phyloP scores from a whole-genome alignment of 2,888 invertebrate species.

The Ormyrus thymus region DNA sequence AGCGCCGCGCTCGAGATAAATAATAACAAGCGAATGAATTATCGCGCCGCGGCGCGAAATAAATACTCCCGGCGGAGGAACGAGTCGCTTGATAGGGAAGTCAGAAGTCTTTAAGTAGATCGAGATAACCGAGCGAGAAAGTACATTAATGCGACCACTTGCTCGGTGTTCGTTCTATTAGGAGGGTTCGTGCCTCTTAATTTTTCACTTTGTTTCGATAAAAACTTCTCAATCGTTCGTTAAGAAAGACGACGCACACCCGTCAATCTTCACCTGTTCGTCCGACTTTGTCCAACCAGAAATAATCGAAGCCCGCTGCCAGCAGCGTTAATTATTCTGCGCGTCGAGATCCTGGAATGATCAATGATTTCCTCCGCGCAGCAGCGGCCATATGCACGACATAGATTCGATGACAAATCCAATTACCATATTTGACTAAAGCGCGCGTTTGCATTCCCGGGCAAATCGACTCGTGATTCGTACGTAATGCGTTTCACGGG shows the following conservation, averaged over 20 bases:
- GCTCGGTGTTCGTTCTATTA: constrained; percentile 14
- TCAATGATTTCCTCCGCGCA: constrained; percentile 29
- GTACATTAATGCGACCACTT: constrained; percentile 35
- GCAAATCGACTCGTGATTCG: constrained; percentile 22
- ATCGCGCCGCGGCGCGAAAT: constrained; percentile 64
- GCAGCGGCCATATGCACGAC: background rate
- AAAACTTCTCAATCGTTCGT: background rate
- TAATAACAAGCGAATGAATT: constrained; percentile 70
- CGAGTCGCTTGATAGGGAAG: constrained; percentile 39
- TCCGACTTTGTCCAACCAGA: background rate
- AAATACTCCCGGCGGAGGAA: constrained; percentile 37
- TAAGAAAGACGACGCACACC: background rate
- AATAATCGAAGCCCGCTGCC: background rate
- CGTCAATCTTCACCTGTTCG: background rate
- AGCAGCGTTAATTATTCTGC: background rate
- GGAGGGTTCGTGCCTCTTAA: background rate
- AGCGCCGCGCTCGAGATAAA: constrained; percentile 64
- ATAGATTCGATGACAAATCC: constrained; percentile 17
- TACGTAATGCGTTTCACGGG: constrained; percentile 40
- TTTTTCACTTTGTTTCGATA: background rate
- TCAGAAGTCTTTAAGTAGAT: constrained; percentile 22
- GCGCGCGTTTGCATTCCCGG: constrained; percentile 24
- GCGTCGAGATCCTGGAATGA: constrained; percentile 26
- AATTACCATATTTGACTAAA: constrained; percentile 33
- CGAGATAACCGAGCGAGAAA: constrained; percentile 49